Conservation (phyloP, 2,113 vertebrate species). For the Neomonachus schauinslandi region DNA sequence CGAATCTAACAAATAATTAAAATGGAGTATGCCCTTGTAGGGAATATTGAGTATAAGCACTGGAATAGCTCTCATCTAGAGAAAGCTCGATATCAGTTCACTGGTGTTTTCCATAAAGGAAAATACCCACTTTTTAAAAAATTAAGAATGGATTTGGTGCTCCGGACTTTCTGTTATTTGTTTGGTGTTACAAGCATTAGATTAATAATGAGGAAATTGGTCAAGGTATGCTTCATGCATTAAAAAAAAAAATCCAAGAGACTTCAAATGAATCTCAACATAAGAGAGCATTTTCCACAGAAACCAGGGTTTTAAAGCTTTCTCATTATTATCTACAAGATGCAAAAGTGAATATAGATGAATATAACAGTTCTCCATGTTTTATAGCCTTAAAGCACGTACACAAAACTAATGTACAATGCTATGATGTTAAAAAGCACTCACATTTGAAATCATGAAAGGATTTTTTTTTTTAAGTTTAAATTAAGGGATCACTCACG, state of each 20-base stretch:
- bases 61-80: neutral
- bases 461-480: neutral
- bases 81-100: neutral
- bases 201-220: slow-evolving; percentile 21
- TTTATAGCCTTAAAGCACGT: neutral
- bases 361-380: slow-evolving; percentile 2
- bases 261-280: slow-evolving; percentile 38
- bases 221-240: neutral
- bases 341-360: slow-evolving; percentile 26
- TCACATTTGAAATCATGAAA: neutral
- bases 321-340: slow-evolving; percentile 32
- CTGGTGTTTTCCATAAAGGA: neutral
- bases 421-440: neutral
- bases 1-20: slow-evolving; percentile 50
- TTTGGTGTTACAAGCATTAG: slow-evolving; percentile 23
- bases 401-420: neutral
- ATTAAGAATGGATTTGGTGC: neutral
- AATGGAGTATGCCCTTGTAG: slow-evolving; percentile 38
- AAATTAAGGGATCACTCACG: neutral
- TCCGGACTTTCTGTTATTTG: neutral
- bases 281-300: slow-evolving; percentile 32
- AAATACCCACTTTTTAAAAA: neutral
- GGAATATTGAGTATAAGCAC: neutral
- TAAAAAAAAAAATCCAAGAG: neutral
- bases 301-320: slow-evolving; percentile 13